Evolutionary conservation across 2,797 vertebrate species (phyloP).

Genomic region (Telmatherina bonti): DNA sequence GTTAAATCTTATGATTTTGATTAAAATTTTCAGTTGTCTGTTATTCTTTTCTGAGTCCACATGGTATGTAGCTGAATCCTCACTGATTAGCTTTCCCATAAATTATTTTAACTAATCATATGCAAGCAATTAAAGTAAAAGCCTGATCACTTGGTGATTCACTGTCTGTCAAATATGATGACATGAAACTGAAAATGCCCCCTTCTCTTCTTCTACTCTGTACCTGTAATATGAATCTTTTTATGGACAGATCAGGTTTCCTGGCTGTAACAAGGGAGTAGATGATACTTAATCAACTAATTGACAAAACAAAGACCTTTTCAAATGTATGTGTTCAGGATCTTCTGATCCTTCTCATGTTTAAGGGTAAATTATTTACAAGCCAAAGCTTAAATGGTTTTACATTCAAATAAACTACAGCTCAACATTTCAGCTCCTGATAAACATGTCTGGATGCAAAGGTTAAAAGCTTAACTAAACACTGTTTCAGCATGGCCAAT

Average conservation of each 20-base stretch:
- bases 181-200: constrained; percentile 92
- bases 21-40: constrained; percentile 64
- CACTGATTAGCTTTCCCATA: constrained; percentile 84
- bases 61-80: constrained; percentile 66
- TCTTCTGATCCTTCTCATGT: constrained; percentile 78
- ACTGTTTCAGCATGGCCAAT: neutral
- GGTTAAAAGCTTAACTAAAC: constrained; percentile 39
- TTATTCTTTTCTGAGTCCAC: constrained; percentile 51
- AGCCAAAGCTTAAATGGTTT: constrained; percentile 36
- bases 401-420: constrained; percentile 39
- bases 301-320: constrained; percentile 91
- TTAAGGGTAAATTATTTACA: constrained; percentile 83
- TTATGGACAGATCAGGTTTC: constrained; percentile 89
- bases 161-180: constrained; percentile 87
- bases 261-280: constrained; percentile 79
- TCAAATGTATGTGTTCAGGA: constrained; percentile 79
- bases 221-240: constrained; percentile 88
- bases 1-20: constrained; percentile 50
- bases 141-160: constrained; percentile 87
- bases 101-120: constrained; percentile 90
- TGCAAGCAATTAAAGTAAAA: constrained; percentile 96
- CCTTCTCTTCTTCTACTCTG: constrained; percentile 73
- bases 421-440: constrained; percentile 15
- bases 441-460: constrained; percentile 29
- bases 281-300: constrained; percentile 94